phyloP scores from a whole-genome alignment of 2,888 invertebrate species.

The Priocnemis perturbator region DNA sequence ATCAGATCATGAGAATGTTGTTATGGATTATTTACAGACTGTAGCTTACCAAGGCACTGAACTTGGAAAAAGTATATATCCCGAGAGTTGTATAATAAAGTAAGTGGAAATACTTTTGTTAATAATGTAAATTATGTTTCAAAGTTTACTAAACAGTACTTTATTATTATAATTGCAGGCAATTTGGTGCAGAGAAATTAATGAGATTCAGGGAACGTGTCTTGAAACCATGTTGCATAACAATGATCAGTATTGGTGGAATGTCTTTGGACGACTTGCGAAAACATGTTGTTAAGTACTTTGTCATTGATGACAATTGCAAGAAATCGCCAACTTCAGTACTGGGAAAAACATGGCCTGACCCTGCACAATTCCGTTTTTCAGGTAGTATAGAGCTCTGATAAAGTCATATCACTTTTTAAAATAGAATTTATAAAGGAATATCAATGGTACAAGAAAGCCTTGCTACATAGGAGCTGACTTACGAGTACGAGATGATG shows the following conservation, averaged over 20 bases:
- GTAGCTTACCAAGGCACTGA: conserved; percentile 77
- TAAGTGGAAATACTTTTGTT: conserved; percentile 26
- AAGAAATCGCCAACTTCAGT: not conserved
- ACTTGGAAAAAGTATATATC: conserved; percentile 71
- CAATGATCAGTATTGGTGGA: conserved; percentile 57
- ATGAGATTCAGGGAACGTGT: conserved; percentile 50
- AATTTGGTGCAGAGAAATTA: conserved; percentile 41
- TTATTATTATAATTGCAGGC: conserved; percentile 37
- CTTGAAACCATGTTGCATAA: conserved; percentile 50
- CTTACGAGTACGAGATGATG: conserved; percentile 73
- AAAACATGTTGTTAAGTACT: conserved; percentile 39
- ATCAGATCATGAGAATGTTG: conserved; percentile 68
- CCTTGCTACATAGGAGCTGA: conserved; percentile 57
- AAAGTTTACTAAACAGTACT: conserved; percentile 10
- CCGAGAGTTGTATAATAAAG: conserved; percentile 50
- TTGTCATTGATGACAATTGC: conserved; percentile 14
- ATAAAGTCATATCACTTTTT: not conserved
- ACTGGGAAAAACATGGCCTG: not conserved
- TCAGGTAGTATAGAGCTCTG: conserved; percentile 33
- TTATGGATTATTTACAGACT: conserved; percentile 76
- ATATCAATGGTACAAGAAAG: too few relatives aligned
- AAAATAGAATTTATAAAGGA: not conserved
- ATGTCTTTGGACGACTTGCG: conserved; percentile 49
- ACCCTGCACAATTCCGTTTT: conserved; percentile 31
- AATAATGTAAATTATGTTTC: not conserved